Conservation (phyloP, 2,888 invertebrate genomes). For the Oasisia sp. region DNA sequence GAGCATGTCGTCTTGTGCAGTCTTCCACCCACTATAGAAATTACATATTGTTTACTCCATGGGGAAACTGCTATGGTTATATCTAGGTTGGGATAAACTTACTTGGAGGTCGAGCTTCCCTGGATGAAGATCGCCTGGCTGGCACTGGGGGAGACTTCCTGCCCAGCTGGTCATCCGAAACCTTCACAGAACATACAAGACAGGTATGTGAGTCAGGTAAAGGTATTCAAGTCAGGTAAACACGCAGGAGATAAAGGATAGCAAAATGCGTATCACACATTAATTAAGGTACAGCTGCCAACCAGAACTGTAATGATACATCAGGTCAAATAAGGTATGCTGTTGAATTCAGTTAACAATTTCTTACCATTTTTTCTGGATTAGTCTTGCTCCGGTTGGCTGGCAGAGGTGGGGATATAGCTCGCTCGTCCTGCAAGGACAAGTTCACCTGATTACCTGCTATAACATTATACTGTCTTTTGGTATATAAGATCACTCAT, state of each 20-base stretch:
- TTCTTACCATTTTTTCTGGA: not conserved
- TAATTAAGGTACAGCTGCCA: not conserved
- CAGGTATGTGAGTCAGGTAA: not conserved
- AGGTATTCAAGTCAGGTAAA: not conserved
- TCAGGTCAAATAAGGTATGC: not conserved
- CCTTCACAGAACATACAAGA: not conserved
- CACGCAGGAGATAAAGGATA: not conserved
- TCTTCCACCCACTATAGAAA: no score
- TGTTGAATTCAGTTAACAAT: not conserved
- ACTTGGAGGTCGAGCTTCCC: slow-evolving; percentile 33
- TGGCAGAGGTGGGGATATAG: not conserved
- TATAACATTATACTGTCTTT: not conserved
- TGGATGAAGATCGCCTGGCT: slow-evolving; percentile 29
- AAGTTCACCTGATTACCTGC: not conserved
- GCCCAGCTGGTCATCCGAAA: slow-evolving; percentile 23
- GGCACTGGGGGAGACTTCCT: slow-evolving; percentile 39
- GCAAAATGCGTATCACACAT: not conserved
- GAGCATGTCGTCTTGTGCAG: no score
- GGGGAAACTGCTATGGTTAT: not conserved
- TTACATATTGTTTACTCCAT: not conserved
- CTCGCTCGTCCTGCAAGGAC: not conserved
- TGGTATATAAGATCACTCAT: not conserved
- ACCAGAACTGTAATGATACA: not conserved
- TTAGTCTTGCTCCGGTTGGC: not conserved
- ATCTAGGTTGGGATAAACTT: slow-evolving; percentile 25